These are phyloP conservation scores for Zoroaster sp. DNA, from an alignment of 53 echinoderm and acorn worm species.

Conservation along the genomic window DNA sequence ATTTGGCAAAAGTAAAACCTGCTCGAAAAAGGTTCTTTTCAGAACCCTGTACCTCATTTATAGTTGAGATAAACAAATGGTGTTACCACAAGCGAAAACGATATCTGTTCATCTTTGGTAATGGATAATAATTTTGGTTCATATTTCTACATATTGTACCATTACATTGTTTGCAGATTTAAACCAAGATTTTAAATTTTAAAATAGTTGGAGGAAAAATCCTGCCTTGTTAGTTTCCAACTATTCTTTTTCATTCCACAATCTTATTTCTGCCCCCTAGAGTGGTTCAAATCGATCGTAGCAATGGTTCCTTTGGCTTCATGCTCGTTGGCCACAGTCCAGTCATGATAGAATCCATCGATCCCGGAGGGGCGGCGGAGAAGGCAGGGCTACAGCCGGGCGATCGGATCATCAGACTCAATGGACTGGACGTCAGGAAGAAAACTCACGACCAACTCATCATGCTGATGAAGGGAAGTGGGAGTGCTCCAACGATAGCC, in stretches of 20 bases:
- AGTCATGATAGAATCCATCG: conserved; percentile 92
- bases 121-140: too few species aligned
- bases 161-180: background rate
- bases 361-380: conserved; percentile 86
- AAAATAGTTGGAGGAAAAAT: too few species aligned
- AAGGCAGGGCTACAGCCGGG: conserved; percentile 84
- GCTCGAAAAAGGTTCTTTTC: too few species aligned
- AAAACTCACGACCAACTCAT: conserved; percentile 92
- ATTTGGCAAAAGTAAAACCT: too few species aligned
- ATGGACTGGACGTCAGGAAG: conserved; percentile 82
- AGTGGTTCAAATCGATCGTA: conserved; percentile 79
- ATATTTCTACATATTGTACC: too few species aligned
- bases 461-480: conserved; percentile 79
- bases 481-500: conserved; percentile 84
- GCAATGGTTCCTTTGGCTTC: conserved; percentile 93
- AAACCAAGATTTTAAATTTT: background rate
- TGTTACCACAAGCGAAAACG: too few species aligned
- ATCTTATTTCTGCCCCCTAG: too few species aligned
- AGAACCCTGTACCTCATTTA: too few species aligned
- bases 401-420: conserved; percentile 87
- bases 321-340: conserved; percentile 88
- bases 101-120: too few species aligned
- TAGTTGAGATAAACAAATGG: too few species aligned
- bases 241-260: too few species aligned
- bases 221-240: too few species aligned